Conservation (phyloP, 1,140 invertebrate genomes). For the Amphibalanus amphitrite region DNA sequence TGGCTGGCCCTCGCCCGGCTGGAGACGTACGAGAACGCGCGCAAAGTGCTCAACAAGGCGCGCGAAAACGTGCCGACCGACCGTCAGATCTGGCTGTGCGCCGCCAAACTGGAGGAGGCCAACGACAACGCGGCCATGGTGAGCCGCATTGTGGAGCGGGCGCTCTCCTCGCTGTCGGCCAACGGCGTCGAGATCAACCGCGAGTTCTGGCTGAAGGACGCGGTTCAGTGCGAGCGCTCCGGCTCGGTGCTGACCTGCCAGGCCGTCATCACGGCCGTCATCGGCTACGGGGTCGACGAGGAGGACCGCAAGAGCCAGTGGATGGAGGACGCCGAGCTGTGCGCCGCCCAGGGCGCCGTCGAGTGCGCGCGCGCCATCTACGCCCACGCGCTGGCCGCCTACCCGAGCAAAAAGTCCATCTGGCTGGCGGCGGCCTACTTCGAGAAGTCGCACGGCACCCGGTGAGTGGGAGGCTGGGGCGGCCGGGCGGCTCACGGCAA, state of each 20-base stretch:
- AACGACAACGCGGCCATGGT: conserved; percentile 91
- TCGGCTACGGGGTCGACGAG: conserved; percentile 83
- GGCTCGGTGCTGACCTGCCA: conserved; percentile 85
- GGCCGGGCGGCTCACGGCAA: too few relatives aligned
- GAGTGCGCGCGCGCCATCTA: conserved; percentile 95
- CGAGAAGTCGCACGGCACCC: conserved; percentile 85
- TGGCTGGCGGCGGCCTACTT: conserved; percentile 93
- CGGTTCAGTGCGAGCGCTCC: conserved; percentile 91
- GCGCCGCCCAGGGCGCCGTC: conserved; percentile 70
- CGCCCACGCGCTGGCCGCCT: conserved; percentile 70
- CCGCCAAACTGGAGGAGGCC: conserved; percentile 95
- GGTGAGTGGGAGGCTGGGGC: not conserved
- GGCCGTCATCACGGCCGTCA: conserved; percentile 81
- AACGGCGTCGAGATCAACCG: conserved; percentile 98
- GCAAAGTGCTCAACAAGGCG: conserved; percentile 96
- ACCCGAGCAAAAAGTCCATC: conserved; percentile 95
- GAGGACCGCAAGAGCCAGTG: conserved; percentile 96
- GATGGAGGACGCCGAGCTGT: conserved; percentile 97
- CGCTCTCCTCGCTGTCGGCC: conserved; percentile 72
- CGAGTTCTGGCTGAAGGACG: conserved; percentile 98
- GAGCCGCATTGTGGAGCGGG: conserved; percentile 75
- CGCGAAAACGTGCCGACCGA: conserved; percentile 98
- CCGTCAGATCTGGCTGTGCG: conserved; percentile 92
- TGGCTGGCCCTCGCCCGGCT: conserved; percentile 94
- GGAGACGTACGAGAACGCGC: conserved; percentile 94